A percentile compares a stretch with the other conserved stretches of the same genome.
phyloP scores from a whole-genome alignment of 2,888 invertebrate species.

The Synergus gifuensis region DNA sequence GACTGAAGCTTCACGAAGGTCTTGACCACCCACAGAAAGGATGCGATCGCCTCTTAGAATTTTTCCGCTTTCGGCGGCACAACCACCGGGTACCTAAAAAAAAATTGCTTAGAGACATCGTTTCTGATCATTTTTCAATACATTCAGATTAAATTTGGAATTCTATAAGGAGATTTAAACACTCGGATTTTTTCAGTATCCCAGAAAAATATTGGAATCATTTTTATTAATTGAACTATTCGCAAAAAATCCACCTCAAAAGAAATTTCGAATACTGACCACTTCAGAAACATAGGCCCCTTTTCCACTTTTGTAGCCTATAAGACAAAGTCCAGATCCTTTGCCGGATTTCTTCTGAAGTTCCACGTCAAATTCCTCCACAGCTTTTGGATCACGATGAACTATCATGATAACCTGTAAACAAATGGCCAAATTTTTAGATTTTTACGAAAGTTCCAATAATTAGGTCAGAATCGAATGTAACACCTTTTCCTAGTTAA shows the following conservation, averaged over 20 bases:
- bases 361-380: constrained; percentile 85
- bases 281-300: constrained; percentile 96
- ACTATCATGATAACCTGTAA: constrained; percentile 89
- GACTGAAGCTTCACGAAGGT: constrained; percentile 86
- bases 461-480: not conserved
- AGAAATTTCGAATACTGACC: constrained; percentile 81
- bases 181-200: not conserved
- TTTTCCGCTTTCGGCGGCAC: constrained; percentile 91
- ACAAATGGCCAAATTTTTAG: constrained; percentile 23
- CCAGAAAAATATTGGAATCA: not conserved
- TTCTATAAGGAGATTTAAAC: no score
- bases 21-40: constrained; percentile 92
- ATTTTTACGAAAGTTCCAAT: constrained; percentile 8
- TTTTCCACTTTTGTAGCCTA: constrained; percentile 86
- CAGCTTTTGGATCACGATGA: constrained; percentile 81
- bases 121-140: no score
- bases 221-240: not conserved
- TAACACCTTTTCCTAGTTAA: no score
- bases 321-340: constrained; percentile 92
- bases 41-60: constrained; percentile 96
- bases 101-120: not conserved
- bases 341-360: constrained; percentile 92
- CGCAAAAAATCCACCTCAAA: not conserved
- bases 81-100: constrained; percentile 89
- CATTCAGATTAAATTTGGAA: no score